These are phyloP conservation scores for Anoplophora glabripennis DNA, from an alignment of 1,140 invertebrate genomes.

Conservation along the genomic window DNA sequence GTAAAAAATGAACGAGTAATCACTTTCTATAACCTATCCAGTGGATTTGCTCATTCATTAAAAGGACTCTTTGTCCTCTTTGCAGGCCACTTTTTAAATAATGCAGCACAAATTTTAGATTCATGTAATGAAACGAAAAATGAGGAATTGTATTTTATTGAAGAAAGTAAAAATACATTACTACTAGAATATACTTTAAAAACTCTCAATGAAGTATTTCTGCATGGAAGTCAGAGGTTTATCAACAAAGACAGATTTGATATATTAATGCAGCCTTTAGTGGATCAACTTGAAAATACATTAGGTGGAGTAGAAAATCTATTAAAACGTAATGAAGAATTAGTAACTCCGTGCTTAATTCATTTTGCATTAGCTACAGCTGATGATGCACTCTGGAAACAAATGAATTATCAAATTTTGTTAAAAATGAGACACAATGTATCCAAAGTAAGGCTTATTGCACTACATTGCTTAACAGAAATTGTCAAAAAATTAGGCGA, in stretches of 20 bases:
- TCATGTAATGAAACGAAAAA: constrained; percentile 56
- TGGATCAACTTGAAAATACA: constrained; percentile 85
- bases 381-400: constrained; percentile 85
- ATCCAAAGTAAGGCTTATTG: constrained; percentile 59
- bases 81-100: constrained; percentile 79
- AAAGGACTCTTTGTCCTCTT: constrained; percentile 88
- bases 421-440: constrained; percentile 79
- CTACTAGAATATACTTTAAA: constrained; percentile 68
- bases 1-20: constrained; percentile 57
- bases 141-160: constrained; percentile 52
- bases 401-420: constrained; percentile 84
- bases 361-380: constrained; percentile 76
- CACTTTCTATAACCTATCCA: constrained; percentile 64
- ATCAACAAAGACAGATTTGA: constrained; percentile 82
- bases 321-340: constrained; percentile 58
- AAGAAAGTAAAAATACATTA: constrained; percentile 55
- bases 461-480: constrained; percentile 64
- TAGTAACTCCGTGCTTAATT: constrained; percentile 74
- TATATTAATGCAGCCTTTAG: constrained; percentile 76
- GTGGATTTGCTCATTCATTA: constrained; percentile 73
- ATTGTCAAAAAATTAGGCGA: constrained; percentile 75
- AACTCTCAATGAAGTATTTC: constrained; percentile 71
- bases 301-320: constrained; percentile 61
- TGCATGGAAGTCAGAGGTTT: constrained; percentile 79
- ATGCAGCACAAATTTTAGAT: constrained; percentile 69